Evolutionary conservation across 2,888 invertebrate species (phyloP).

Genomic region (Pollenia griseotomentosa): DNA sequence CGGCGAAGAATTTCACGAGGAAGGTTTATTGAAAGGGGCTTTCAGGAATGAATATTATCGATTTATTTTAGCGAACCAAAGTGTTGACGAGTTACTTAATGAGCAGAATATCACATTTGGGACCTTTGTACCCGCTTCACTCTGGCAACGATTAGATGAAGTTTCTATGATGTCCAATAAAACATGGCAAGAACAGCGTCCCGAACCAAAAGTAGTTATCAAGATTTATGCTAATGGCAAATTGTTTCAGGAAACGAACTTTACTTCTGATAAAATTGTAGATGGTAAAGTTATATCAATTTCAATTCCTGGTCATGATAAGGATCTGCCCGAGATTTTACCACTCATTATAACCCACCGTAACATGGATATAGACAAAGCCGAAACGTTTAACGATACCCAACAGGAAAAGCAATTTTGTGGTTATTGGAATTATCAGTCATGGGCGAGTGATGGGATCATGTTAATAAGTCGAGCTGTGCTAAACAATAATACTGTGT

Average conservation of each 20-base stretch:
- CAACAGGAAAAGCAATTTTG: slow-evolving; percentile 80
- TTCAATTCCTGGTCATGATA: slow-evolving; percentile 86
- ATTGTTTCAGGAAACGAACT: slow-evolving; percentile 85
- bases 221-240: slow-evolving; percentile 86
- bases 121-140: slow-evolving; percentile 85
- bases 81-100: slow-evolving; percentile 83
- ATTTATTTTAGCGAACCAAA: slow-evolving; percentile 84
- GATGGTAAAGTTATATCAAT: slow-evolving; percentile 86
- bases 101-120: slow-evolving; percentile 85
- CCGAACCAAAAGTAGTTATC: slow-evolving; percentile 84
- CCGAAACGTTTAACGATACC: not conserved
- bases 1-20: slow-evolving; percentile 23
- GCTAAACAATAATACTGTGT: slow-evolving; percentile 82
- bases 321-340: slow-evolving; percentile 85
- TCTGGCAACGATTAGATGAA: slow-evolving; percentile 83
- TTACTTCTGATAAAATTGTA: slow-evolving; percentile 77
- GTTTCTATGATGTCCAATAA: slow-evolving; percentile 75
- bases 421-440: slow-evolving; percentile 87
- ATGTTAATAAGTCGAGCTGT: slow-evolving; percentile 80
- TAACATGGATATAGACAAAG: not conserved
- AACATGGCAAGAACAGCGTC: slow-evolving; percentile 70
- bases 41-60: slow-evolving; percentile 77
- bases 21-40: slow-evolving; percentile 73
- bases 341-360: slow-evolving; percentile 84
- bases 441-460: slow-evolving; percentile 87